Base-by-base conservation (phyloP, 2,888 invertebrate genomes). In the Catocala sponsa region DNA sequence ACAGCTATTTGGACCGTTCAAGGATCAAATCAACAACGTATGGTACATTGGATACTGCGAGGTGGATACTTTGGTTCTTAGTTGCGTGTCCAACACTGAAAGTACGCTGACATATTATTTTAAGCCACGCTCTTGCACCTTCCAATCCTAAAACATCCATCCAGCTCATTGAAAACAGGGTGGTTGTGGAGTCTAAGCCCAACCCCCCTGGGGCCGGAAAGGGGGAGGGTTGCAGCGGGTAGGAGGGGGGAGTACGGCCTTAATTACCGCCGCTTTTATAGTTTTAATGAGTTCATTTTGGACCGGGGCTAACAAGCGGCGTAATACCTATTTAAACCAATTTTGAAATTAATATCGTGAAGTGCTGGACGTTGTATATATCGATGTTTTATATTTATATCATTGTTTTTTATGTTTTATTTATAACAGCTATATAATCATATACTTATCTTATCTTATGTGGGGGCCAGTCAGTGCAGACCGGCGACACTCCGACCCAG, bases 191-290 rank as follows among this genome's bases (percentile, higher is more conserved):
- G 80, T 70, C 81, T 83, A 84, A 84, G 80, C 83, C 82, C 84
- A 79, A 73, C 85, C 83, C 82, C 80, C 78, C 55, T 60, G 81
- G 80, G 81, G 76, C 78, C 79, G 81, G 81, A 78, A 78, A 76
- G 79, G 76, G 76, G 74, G 81, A 65, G 71, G 76, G 74, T 65
- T 75, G 74, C 78, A 76, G 76, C 77, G 70, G 72, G 78, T 78
- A 72, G 75, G 72, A 72, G 77, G 78, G 83, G 55, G 84, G 86
- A 85, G 87, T 82, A 85, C 83, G 91, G 90, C 86, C 91, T 92
- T 96, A 96, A 96, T 96, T 96, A 96, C 96, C 95, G 95, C 95
- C 94, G 95, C 95, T 96, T 96, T 96, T 96, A 96, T 96, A 96
- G 96, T 96, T 96, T 96, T 96, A 96, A 96, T 96, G 96, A 96